These are phyloP conservation scores for Aplochiton taeniatus DNA, from an alignment of 2,797 vertebrate genomes.

Conservation along the genomic window DNA sequence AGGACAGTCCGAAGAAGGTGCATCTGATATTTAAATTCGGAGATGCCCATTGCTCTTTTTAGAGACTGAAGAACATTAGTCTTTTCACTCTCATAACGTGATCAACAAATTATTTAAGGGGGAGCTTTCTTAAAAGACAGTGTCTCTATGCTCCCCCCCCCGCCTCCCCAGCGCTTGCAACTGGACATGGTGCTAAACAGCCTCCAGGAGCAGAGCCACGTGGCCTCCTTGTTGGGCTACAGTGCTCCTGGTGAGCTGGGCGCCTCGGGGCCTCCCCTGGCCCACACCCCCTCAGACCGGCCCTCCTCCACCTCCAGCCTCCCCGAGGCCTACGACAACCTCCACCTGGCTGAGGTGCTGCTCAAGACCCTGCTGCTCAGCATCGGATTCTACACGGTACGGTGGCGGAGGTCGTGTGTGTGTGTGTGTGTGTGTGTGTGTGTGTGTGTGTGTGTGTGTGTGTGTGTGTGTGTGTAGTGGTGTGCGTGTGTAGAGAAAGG, in stretches of 20 bases:
- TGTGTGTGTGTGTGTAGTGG: neutral
- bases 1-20: too few species aligned
- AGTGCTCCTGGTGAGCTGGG: constrained; percentile 76
- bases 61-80: too few species aligned
- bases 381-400: constrained; percentile 82
- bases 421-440: constrained; percentile 7
- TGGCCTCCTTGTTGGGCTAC: constrained; percentile 81
- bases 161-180: constrained; percentile 77
- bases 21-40: too few species aligned
- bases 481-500: neutral
- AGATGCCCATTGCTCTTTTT: too few species aligned
- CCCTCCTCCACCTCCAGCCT: constrained; percentile 61
- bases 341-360: constrained; percentile 80
- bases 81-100: too few species aligned
- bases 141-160: neutral
- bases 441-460: constrained; percentile 3
- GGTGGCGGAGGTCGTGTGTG: neutral
- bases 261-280: constrained; percentile 58
- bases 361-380: constrained; percentile 81
- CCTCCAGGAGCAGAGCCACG: constrained; percentile 83
- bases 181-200: constrained; percentile 84
- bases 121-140: too few species aligned
- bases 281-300: constrained; percentile 51
- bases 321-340: constrained; percentile 69
- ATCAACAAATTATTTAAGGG: too few species aligned